These are phyloP conservation scores for Oligia latruncula DNA, from an alignment of 2,888 invertebrate genomes.

Conservation along the genomic window DNA sequence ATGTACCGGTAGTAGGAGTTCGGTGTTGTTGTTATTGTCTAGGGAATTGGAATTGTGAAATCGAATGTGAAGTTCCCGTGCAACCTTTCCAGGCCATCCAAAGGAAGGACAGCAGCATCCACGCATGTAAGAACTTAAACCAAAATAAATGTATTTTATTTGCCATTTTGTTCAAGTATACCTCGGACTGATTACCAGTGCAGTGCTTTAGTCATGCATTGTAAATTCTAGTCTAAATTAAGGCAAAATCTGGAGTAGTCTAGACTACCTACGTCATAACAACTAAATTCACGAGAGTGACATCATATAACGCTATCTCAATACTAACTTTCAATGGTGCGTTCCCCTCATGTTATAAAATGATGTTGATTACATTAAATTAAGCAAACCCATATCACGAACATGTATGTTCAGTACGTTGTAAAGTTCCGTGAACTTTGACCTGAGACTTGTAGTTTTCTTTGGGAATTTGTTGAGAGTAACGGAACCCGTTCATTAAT, in stretches of 20 bases:
- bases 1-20: conserved; percentile 61
- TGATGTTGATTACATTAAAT: conserved; percentile 62
- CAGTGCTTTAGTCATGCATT: neutral
- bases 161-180: neutral
- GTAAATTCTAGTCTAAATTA: conserved; percentile 23
- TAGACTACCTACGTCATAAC: conserved; percentile 46
- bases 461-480: conserved; percentile 56
- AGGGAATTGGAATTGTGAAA: conserved; percentile 20
- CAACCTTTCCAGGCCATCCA: neutral
- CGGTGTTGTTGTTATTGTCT: conserved; percentile 31
- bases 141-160: neutral
- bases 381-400: conserved; percentile 58
- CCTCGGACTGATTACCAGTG: neutral
- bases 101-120: neutral
- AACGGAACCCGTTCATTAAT: conserved; percentile 62
- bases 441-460: conserved; percentile 53
- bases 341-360: conserved; percentile 57
- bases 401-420: conserved; percentile 50
- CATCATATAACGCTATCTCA: conserved; percentile 57
- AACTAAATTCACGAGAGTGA: conserved; percentile 46
- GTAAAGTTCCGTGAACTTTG: conserved; percentile 62
- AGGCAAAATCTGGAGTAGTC: conserved; percentile 34
- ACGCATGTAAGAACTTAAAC: neutral
- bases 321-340: conserved; percentile 44
- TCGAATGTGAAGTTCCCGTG: neutral